phyloP scores from a whole-genome alignment of 2,888 invertebrate species.

The Gisinianus flammeolus region DNA sequence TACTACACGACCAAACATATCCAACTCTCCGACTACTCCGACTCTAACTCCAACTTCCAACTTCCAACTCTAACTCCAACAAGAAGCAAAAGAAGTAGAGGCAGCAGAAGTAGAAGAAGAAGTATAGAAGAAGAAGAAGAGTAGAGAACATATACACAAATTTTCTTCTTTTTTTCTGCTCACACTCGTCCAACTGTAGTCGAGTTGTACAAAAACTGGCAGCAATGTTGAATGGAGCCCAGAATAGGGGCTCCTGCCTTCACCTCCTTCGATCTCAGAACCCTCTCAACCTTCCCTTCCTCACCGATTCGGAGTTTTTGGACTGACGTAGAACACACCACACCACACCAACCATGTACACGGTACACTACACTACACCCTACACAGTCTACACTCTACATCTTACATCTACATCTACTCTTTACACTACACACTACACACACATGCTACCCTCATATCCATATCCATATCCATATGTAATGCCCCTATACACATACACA shows the following conservation, averaged over 20 bases:
- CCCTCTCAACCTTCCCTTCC: constrained; percentile 35
- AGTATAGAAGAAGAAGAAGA: background rate
- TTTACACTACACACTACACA: too few species aligned
- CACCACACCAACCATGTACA: background rate
- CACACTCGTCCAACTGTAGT: constrained; percentile 19
- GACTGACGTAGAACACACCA: constrained; percentile 42
- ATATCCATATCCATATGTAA: too few species aligned
- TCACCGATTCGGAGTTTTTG: constrained; percentile 43
- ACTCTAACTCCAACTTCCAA: background rate
- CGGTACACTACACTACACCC: too few species aligned
- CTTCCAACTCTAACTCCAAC: background rate
- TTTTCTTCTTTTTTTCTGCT: constrained; percentile 20
- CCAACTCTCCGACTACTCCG: too few species aligned
- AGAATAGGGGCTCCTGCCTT: constrained; percentile 31
- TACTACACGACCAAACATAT: background rate
- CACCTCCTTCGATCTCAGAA: constrained; percentile 51
- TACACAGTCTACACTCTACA: too few species aligned
- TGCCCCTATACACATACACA: too few species aligned
- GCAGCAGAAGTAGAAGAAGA: constrained; percentile 2
- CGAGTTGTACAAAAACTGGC: constrained; percentile 14
- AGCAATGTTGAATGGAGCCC: constrained; percentile 38
- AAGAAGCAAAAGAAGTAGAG: background rate
- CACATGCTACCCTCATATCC: too few species aligned
- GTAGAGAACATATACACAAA: constrained; percentile 16
- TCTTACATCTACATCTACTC: too few species aligned